phyloP scores from a whole-genome alignment of 2,797 vertebrate genomes.

The Pelodytes ibericus region DNA sequence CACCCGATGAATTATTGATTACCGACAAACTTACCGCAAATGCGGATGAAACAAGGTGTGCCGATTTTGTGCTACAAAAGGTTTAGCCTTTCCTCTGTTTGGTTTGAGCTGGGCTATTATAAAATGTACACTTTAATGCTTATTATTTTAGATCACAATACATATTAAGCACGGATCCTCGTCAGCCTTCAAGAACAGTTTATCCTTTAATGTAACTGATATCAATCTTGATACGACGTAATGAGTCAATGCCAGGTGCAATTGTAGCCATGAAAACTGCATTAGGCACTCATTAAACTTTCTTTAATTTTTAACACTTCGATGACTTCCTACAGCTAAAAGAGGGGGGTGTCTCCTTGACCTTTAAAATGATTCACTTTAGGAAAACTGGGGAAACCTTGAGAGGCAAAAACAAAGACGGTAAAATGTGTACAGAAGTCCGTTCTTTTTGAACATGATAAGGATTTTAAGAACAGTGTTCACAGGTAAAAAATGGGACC shows the following conservation, averaged over 20 bases:
- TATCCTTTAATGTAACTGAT: slow-evolving; percentile 53
- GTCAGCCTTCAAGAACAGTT: slow-evolving; percentile 49
- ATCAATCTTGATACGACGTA: slow-evolving; percentile 44
- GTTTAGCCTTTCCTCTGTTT: slow-evolving; percentile 1
- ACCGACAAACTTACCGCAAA: background rate
- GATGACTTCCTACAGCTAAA: too few species aligned
- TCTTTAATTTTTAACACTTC: too few species aligned
- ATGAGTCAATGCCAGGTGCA: slow-evolving; percentile 47
- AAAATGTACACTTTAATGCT: slow-evolving; percentile 42
- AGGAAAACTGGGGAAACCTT: too few species aligned
- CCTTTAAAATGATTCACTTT: too few species aligned
- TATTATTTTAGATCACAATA: slow-evolving; percentile 34
- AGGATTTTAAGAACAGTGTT: too few species aligned
- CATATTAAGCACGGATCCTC: slow-evolving; percentile 44
- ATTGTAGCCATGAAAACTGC: background rate
- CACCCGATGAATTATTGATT: background rate
- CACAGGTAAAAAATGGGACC: too few species aligned
- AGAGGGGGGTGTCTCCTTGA: too few species aligned
- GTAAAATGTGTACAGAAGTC: too few species aligned
- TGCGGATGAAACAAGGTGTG: background rate
- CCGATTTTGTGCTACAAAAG: background rate
- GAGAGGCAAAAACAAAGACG: too few species aligned
- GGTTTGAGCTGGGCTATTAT: slow-evolving; percentile 1
- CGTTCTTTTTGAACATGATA: too few species aligned
- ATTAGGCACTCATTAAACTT: slow-evolving; percentile 23